Percentiles rank a stretch among this genome's conserved stretches.
Evolutionary conservation across 2,888 invertebrate genomes (phyloP).

Genomic region (Aromia moschata): DNA sequence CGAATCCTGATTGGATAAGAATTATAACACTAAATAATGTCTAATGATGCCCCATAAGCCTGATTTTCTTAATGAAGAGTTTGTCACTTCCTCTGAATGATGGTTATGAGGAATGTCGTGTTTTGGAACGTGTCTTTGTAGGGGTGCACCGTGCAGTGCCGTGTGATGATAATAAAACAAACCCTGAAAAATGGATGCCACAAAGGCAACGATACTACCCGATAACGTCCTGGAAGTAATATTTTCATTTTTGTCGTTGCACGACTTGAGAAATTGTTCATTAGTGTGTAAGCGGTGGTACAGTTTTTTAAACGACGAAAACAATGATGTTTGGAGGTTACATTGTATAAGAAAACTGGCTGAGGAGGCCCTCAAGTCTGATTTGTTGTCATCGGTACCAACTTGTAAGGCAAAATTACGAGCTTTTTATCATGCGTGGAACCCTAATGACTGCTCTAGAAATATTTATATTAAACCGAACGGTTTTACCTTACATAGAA

Average conservation of each 20-base stretch:
- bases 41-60: no score
- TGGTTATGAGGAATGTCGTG: background rate
- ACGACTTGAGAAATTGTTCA: conserved; percentile 88
- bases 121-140: background rate
- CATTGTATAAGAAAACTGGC: conserved; percentile 88
- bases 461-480: conserved; percentile 97
- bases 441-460: conserved; percentile 94
- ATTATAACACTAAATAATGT: no score
- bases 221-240: conserved; percentile 88
- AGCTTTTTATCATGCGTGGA: conserved; percentile 96
- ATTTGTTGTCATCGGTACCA: conserved; percentile 85
- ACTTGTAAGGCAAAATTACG: conserved; percentile 93
- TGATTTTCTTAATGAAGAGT: no score
- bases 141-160: background rate
- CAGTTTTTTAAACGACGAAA: conserved; percentile 88
- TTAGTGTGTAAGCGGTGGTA: conserved; percentile 95
- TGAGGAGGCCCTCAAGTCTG: conserved; percentile 88
- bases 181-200: conserved; percentile 64
- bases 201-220: conserved; percentile 72
- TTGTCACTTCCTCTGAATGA: background rate
- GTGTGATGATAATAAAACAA: conserved; percentile 34
- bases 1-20: no score
- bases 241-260: conserved; percentile 89
- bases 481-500: conserved; percentile 96
- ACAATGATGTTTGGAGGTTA: conserved; percentile 94